phyloP scores from a whole-genome alignment of 1,140 invertebrate species.

The Temnothorax nylanderi region DNA sequence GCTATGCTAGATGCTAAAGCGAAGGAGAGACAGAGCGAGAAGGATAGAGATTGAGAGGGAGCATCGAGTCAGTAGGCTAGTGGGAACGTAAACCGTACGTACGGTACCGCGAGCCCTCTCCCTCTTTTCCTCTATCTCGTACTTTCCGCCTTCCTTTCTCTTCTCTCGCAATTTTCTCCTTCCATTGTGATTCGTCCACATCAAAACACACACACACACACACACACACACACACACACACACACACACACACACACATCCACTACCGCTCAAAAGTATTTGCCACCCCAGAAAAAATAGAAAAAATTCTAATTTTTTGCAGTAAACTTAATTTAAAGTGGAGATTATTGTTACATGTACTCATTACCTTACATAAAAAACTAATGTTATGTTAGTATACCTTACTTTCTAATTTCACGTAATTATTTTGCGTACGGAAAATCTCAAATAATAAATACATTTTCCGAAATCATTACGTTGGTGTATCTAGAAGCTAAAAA shows the following conservation, averaged over 20 bases:
- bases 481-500: too few relatives aligned
- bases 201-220: not conserved
- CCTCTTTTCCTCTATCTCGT: constrained; percentile 62
- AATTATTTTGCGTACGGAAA: too few relatives aligned
- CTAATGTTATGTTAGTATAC: too few relatives aligned
- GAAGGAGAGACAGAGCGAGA: constrained; percentile 63
- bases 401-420: too few relatives aligned
- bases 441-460: too few relatives aligned
- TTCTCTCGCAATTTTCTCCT: constrained; percentile 48
- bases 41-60: constrained; percentile 57
- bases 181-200: constrained; percentile 12
- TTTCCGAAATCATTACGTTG: too few relatives aligned
- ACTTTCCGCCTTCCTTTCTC: constrained; percentile 65
- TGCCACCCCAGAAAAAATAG: too few relatives aligned
- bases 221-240: not conserved
- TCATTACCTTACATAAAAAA: too few relatives aligned
- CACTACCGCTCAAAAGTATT: too few relatives aligned
- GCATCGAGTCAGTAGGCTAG: constrained; percentile 82
- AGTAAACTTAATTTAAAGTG: too few relatives aligned
- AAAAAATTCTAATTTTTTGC: too few relatives aligned
- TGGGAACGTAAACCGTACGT: constrained; percentile 81
- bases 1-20: constrained; percentile 7
- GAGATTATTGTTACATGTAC: too few relatives aligned
- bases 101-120: constrained; percentile 66
- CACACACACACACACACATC: not conserved